Percentiles rank a stretch among this genome's conserved stretches.
Conservation (phyloP, 2,113 vertebrate species). For the Baryphthengus martii region DNA sequence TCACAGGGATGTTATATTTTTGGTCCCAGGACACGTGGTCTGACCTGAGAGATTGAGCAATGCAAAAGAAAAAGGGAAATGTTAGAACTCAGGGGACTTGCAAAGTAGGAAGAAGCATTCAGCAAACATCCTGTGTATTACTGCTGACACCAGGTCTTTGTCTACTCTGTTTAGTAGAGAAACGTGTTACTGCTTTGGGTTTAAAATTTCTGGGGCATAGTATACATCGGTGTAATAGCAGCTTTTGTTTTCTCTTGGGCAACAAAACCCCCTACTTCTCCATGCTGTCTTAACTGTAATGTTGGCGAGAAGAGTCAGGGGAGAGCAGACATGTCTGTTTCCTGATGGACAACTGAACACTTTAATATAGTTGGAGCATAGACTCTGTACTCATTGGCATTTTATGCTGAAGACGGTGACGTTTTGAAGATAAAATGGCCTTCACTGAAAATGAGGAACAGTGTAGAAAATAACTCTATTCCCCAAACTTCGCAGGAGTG, state of each 20-base stretch:
- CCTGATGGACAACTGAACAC: neutral
- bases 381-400: neutral
- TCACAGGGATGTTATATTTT: neutral
- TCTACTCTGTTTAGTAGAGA: neutral
- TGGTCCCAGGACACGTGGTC: neutral
- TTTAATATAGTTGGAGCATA: neutral
- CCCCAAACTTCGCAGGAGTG: neutral
- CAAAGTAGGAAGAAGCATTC: neutral
- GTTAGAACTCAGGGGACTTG: neutral
- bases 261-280: neutral
- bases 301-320: no score
- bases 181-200: neutral
- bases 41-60: neutral
- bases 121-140: neutral
- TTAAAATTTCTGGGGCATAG: neutral
- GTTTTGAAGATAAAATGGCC: neutral
- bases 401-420: neutral
- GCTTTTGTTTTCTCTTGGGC: neutral
- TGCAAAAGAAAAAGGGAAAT: neutral
- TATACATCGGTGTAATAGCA: neutral
- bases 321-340: neutral
- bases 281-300: neutral
- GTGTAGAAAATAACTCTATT: neutral
- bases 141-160: neutral
- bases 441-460: neutral